phyloP scores from a whole-genome alignment of 2,888 invertebrate species.

The Elegia similella region DNA sequence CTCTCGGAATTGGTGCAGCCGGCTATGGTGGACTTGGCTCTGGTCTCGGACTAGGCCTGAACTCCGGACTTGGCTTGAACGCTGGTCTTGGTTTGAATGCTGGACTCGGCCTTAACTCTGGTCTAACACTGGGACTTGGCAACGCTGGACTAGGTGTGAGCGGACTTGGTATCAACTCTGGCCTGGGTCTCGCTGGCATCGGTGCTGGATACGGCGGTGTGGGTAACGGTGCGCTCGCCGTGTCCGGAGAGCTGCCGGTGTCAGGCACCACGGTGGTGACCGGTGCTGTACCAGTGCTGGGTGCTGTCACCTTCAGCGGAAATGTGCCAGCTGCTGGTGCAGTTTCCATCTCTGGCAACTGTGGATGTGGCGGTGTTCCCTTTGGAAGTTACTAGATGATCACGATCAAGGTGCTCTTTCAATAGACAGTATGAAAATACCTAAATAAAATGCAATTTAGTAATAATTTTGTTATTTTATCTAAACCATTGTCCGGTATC shows the following conservation, averaged over 20 bases:
- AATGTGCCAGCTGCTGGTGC: constrained; percentile 33
- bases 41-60: background rate
- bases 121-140: background rate
- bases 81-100: background rate
- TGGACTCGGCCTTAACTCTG: constrained; percentile 5
- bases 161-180: background rate
- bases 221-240: constrained; percentile 22
- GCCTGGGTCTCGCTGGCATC: background rate
- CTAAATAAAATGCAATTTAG: too few relatives aligned
- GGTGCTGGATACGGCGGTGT: background rate
- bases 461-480: too few relatives aligned
- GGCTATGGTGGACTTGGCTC: constrained; percentile 6
- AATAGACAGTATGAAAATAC: too few relatives aligned
- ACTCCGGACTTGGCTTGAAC: background rate
- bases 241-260: constrained; percentile 22
- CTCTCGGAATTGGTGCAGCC: background rate
- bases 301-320: constrained; percentile 43
- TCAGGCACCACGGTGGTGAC: constrained; percentile 28
- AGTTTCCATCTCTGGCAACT: constrained; percentile 25
- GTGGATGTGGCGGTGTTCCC: constrained; percentile 24
- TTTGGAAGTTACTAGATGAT: constrained; percentile 5
- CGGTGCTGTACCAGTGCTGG: constrained; percentile 42
- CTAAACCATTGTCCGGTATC: too few relatives aligned
- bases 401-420: too few relatives aligned
- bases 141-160: background rate